Evolutionary conservation across 2,888 invertebrate genomes (phyloP), one percentile per base, ranked within the genome.

Genomic region (Gymnosoma rotundatum): DNA sequence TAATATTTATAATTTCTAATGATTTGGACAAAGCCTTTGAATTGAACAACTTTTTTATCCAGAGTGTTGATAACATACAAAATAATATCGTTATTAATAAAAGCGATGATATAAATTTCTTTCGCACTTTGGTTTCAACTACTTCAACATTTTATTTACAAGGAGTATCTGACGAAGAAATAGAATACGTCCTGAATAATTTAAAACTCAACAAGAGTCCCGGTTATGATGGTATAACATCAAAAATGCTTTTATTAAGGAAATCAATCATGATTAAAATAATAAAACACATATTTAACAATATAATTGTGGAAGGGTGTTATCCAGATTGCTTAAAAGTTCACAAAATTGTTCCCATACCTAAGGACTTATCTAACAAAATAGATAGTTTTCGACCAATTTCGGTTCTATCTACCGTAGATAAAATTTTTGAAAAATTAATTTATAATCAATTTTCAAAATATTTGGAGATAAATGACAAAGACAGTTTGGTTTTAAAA

Each of bases 331-430:
- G 45, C 14, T 45, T 14, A 45, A 45, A 45, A 14, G 45, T 45
- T 14, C 45, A 45, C 45, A 10, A 45, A 61, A 56, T 83, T 12
- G 78, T 32, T 25, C 81, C 83, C 25, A 74, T 86, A n/a, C 78
- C 79, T 64, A 45, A 45, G 12, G 45, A 12, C 12, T 45, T 45
- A 14, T 12, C 45, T 45, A 45, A 45, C 14, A 45, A 45, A 14
- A 45, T 45, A 14, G 45, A 12, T 7, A 12, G 4, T 45, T 45
- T 45, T 14, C 45, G 45, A 45, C 14, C 45, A 4, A 45, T 45
- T 12, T 45, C 45, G 12, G 45, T 45, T 4, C 12, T 45, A 12
- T 45, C 45, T 4, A 45, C 12, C 4, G 45, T 45, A 1, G 45
- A 14, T 14, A 45, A 38, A 45, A 45, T 45, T 45, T 45, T 45